Conservation (phyloP, 2,113 vertebrate species). For the Platichthys flesus region DNA sequence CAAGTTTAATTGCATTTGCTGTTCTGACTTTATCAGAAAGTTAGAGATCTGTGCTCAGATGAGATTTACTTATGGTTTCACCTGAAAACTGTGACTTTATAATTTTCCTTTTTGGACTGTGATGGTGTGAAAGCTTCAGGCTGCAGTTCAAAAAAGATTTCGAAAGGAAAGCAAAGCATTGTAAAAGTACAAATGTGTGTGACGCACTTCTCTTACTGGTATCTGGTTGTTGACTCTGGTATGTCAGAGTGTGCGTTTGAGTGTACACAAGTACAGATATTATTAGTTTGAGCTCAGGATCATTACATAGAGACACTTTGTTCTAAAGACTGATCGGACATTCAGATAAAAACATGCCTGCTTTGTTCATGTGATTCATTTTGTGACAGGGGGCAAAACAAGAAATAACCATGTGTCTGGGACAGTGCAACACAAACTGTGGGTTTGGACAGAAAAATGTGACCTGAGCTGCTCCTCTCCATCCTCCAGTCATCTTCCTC, state of each 20-base stretch:
- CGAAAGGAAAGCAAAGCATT: background rate
- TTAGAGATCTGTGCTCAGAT: too few relatives aligned
- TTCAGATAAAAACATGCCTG: background rate
- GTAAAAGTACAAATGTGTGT: background rate
- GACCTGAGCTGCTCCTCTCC: constrained; percentile 2
- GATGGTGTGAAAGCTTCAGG: background rate
- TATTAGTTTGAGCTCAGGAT: background rate
- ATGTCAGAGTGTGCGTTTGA: background rate
- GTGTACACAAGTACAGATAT: background rate
- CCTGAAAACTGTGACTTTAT: too few relatives aligned
- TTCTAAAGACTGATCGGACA: background rate
- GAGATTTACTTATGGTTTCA: too few relatives aligned
- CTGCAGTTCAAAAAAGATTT: background rate
- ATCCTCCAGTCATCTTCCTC: background rate
- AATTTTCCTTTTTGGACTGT: background rate
- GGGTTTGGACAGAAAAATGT: too few relatives aligned
- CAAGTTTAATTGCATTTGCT: too few relatives aligned
- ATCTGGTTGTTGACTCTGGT: background rate
- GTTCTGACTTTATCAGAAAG: too few relatives aligned
- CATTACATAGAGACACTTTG: background rate
- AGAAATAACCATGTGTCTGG: too few relatives aligned
- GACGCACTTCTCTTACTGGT: constrained; percentile 13
- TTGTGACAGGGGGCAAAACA: background rate
- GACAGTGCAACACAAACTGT: too few relatives aligned
- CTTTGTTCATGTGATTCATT: background rate